Conservation (phyloP, 2,888 invertebrate genomes). For the Cryptophagus acutangulus region DNA sequence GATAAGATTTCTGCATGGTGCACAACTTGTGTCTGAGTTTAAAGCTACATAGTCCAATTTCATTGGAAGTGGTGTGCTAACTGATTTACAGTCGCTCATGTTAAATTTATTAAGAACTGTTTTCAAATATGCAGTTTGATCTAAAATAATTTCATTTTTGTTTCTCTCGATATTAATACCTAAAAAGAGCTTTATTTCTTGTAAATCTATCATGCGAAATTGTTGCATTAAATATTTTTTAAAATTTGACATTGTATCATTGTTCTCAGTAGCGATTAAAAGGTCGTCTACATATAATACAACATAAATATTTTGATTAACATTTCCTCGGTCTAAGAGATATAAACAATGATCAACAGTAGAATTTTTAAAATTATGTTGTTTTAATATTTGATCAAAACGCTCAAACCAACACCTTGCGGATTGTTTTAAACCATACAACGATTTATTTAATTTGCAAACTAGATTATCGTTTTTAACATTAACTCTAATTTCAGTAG, state of each 20-base stretch:
- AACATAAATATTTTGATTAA: constrained; percentile 20
- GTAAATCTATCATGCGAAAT: constrained; percentile 2
- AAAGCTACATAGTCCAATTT: constrained; percentile 23
- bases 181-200: constrained; percentile 4
- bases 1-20: constrained; percentile 14
- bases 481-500: too few species aligned
- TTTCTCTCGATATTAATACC: constrained; percentile 17
- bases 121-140: constrained; percentile 17
- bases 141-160: constrained; percentile 6
- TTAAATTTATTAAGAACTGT: constrained; percentile 22
- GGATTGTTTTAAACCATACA: constrained; percentile 16
- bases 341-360: constrained; percentile 20
- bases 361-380: constrained; percentile 13
- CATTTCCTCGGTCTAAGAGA: constrained; percentile 14
- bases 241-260: constrained; percentile 16
- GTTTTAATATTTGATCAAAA: constrained; percentile 14
- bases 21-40: constrained; percentile 22
- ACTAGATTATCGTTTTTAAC: constrained; percentile 3
- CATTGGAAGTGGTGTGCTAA: constrained; percentile 20
- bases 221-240: constrained; percentile 22
- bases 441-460: constrained; percentile 13
- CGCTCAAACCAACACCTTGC: constrained; percentile 15
- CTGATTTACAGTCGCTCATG: constrained; percentile 3
- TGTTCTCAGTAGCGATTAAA: constrained; percentile 12
- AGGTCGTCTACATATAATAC: constrained; percentile 26